Base-by-base conservation (phyloP, 1,140 invertebrate genomes). In the Antheraea mylitta region DNA sequence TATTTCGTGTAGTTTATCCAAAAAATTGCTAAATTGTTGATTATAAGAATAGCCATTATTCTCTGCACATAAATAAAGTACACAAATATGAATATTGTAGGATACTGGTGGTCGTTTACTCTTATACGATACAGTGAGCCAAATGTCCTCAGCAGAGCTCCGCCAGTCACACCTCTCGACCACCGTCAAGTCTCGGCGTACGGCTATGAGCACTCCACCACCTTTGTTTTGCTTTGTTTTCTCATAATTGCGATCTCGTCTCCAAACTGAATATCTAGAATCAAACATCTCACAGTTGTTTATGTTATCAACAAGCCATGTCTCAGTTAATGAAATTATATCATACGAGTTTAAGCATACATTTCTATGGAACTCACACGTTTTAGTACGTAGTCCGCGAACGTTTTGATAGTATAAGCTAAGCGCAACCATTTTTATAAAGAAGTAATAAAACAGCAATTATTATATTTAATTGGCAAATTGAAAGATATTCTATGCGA, bases 141-240 rank as follows among this genome's bases (percentile, higher is more conserved):
- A 42, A 11, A 42, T 42, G 11, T 42, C 38, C 38, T 42, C 38
- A 4, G 38, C 38, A 42, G 38, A 9, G 11, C 38, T 42, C 7
- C 38, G 7, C 69, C 66, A 79, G 30, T 45, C 13, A 30, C 0
- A 11, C 42, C 48, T 19, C n/a, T 72, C 65, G 18, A 36, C n/a
- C n/a, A 69, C 71, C 13, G 48, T 48, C 9, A 72, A 36, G 11
- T 64, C 64, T 63, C 69, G 72, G 8, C 53, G 65, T 19, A 78
- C 64, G 9, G 73, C 73, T 30, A 78, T 72, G 9, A 74, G 65
- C 4, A 78, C 71, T 48, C 73, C 73, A 3, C 73, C 76, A 18
- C 76, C 76, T 67, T 64, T 69, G 69, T 18, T 64, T 70, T 18
- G 30, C 58, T 8, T 9, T 11, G 38, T 42, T 42, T 18, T 9